Conservation (phyloP, 1,140 invertebrate species). For the Pseudomyrmex concolor region DNA sequence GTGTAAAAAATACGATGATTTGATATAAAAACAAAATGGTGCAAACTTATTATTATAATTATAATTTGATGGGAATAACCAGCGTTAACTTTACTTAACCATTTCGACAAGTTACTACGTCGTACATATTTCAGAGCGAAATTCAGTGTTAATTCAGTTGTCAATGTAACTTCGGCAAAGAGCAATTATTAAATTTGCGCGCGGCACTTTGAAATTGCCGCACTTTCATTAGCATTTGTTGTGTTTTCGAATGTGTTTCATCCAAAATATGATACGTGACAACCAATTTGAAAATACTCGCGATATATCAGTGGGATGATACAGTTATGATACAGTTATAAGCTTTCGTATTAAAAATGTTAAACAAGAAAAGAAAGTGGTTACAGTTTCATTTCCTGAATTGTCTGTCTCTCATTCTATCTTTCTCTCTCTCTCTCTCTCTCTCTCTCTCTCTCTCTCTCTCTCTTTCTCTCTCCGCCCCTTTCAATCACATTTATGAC, state of each 20-base stretch:
- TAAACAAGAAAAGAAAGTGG: slow-evolving; percentile 19
- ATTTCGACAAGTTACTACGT: not conserved
- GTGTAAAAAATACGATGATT: not conserved
- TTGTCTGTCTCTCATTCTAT: not conserved
- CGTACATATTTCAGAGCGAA: not conserved
- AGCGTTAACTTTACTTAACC: not conserved
- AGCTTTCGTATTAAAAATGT: slow-evolving; percentile 41
- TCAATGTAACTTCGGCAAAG: not conserved
- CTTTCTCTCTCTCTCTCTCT: no score
- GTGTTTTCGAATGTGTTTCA: slow-evolving; percentile 22
- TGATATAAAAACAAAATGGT: not conserved
- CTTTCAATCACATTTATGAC: not conserved
- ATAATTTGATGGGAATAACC: not conserved
- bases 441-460: no score
- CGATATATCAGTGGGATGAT: slow-evolving; percentile 2
- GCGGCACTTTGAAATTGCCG: not conserved
- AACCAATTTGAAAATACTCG: slow-evolving; percentile 5
- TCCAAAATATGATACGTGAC: slow-evolving; percentile 17
- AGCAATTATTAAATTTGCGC: slow-evolving; percentile 12
- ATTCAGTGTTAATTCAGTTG: slow-evolving; percentile 13
- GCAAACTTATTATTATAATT: not conserved
- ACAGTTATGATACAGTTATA: not conserved
- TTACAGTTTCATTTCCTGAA: slow-evolving; percentile 50
- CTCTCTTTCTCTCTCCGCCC: not conserved
- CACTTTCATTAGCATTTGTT: slow-evolving; percentile 40